A percentile compares a stretch with the other conserved stretches of the same genome.
Conservation (phyloP, 2,113 vertebrate species). For the Eubucco bourcierii region DNA sequence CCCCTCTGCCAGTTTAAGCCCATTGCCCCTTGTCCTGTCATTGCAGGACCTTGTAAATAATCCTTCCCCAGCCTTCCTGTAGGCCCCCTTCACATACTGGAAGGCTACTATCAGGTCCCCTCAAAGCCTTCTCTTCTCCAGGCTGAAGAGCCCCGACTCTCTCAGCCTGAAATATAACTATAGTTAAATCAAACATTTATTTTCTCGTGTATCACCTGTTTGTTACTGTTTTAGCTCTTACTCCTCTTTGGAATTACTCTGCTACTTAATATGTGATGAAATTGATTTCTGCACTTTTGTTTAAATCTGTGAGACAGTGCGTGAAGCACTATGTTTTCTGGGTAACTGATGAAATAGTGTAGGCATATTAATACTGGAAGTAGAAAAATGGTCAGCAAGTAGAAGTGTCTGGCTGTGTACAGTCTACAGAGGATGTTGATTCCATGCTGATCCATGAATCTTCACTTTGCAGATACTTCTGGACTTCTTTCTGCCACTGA, state of each 20-base stretch:
- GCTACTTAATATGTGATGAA: background rate
- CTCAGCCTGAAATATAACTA: background rate
- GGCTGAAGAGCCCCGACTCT: too few relatives aligned
- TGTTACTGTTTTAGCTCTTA: background rate
- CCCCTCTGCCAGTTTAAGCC: too few relatives aligned
- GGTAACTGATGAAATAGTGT: background rate
- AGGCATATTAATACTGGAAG: background rate
- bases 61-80: too few relatives aligned
- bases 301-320: background rate
- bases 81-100: too few relatives aligned
- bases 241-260: background rate
- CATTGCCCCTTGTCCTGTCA: too few relatives aligned
- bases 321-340: background rate
- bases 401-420: background rate
- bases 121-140: too few relatives aligned
- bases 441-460: background rate
- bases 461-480: background rate
- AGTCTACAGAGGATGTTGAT: background rate
- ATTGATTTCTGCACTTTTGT: background rate
- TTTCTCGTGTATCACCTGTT: background rate
- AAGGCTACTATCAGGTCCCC: too few relatives aligned
- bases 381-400: background rate
- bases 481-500: background rate
- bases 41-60: too few relatives aligned
- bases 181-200: background rate